Conservation (phyloP, 2,888 invertebrate species). For the Latrodectus elegans region DNA sequence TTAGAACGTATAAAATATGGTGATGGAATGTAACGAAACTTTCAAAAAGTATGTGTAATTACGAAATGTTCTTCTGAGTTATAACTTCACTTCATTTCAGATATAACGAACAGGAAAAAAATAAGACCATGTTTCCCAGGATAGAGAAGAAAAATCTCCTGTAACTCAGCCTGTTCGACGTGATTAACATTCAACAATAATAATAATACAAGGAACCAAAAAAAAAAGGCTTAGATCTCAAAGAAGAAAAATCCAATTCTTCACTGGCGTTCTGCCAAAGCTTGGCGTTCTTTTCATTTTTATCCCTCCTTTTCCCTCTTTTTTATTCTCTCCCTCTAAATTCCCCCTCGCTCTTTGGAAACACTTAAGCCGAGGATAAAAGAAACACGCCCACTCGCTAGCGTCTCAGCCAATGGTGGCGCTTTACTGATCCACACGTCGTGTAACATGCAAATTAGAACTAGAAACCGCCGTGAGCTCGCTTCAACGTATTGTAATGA, state of each 20-base stretch:
- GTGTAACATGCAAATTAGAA: conserved; percentile 69
- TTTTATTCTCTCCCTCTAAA: conserved; percentile 7
- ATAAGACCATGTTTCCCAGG: conserved; percentile 41
- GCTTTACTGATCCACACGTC: conserved; percentile 51
- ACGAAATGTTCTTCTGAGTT: conserved; percentile 52
- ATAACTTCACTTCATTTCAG: conserved; percentile 52
- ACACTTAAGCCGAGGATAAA: conserved; percentile 63
- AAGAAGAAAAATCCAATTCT: conserved; percentile 42
- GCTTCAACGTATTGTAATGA: conserved; percentile 57
- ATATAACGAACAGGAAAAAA: conserved; percentile 7
- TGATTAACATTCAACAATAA: conserved; percentile 65
- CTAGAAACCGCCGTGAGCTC: conserved; percentile 45
- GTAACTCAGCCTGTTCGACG: conserved; percentile 61
- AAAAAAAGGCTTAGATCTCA: conserved; percentile 13
- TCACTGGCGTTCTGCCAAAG: conserved; percentile 62
- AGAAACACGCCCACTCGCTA: conserved; percentile 56
- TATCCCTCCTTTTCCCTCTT: neutral
- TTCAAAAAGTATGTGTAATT: conserved; percentile 43
- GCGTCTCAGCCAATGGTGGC: conserved; percentile 66
- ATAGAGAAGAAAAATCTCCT: conserved; percentile 55
- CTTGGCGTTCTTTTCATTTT: conserved; percentile 33
- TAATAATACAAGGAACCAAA: conserved; percentile 32
- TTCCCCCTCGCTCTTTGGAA: conserved; percentile 36
- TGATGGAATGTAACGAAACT: conserved; percentile 8
- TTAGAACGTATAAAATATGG: neutral